Evolutionary conservation across 2,113 vertebrate genomes (phyloP).

Genomic region (Eudyptes chrysolophus): DNA sequence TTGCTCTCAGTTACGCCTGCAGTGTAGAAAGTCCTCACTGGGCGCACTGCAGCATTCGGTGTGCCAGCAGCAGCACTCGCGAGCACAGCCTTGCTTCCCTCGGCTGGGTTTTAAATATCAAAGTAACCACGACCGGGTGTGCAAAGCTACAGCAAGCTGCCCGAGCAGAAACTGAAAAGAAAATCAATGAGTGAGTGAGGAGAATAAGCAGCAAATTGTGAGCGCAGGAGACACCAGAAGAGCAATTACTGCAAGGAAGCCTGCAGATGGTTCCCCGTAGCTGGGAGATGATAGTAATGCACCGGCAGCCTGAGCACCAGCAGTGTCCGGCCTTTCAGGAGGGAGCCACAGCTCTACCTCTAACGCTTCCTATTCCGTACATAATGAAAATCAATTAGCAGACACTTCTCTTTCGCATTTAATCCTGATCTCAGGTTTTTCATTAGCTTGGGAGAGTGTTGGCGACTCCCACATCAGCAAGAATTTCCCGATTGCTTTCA

Average conservation of each 20-base stretch:
- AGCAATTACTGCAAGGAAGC: not conserved
- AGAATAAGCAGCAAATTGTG: not conserved
- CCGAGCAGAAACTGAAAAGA: not conserved
- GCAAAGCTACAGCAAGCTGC: not conserved
- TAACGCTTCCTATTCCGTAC: not conserved
- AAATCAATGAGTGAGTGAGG: not conserved
- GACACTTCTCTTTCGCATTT: not conserved
- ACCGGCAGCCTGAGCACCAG: not conserved
- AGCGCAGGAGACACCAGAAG: not conserved
- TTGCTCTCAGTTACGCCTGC: fast-evolving
- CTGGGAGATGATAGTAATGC: fast-evolving
- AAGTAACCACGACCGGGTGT: fast-evolving
- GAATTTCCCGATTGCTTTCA: conserved; percentile 53
- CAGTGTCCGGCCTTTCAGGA: fast-evolving
- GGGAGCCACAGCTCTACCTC: not conserved
- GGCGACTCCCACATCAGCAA: conserved; percentile 40
- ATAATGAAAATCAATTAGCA: not conserved
- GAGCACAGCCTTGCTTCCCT: fast-evolving
- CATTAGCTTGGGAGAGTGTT: not conserved
- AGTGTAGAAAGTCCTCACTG: fast-evolving
- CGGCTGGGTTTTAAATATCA: fast-evolving
- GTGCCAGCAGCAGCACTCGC: fast-evolving
- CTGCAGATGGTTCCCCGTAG: not conserved
- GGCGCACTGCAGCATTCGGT: fast-evolving
- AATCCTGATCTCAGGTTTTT: not conserved